Evolutionary conservation across 2,113 vertebrate genomes (phyloP), one percentile per base, ranked within the genome.

Genomic region (Nibea albiflora): DNA sequence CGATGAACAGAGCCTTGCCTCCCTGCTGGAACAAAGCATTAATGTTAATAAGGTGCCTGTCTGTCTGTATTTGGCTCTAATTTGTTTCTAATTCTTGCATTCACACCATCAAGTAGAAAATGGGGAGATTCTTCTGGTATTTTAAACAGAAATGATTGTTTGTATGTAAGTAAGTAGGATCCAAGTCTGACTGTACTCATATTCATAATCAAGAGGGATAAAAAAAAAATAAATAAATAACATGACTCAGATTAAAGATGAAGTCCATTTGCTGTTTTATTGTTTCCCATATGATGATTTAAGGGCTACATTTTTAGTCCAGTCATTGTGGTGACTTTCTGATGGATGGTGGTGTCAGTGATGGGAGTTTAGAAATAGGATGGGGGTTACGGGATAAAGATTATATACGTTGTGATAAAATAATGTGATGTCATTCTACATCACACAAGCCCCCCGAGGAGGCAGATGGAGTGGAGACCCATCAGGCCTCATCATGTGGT

Each of bases 401-500:
- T 49, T 10, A 79, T 15, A 68, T 46, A 26, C 24, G 31, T 4
- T 19, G 20, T 24, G 20, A 50, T 49, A 22, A 19, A 46, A 65
- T 28, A 53, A 44, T 22, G 9, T 15, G 2, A 49, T 63, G 54
- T 20, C 14, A 11, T 52, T 20, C 19, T 47, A 11, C 11, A 53
- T 65, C 7, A 35, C 12, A 47, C 10, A 68, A 70, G 35, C 19
- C 47, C n/a, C n/a, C 10, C 3, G 44, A 68, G 15, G 75, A 66
- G 50, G 19, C 56, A 26, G 28, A 68, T 17, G n/a, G 64, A 72
- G 65, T 50, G 22, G 58, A 76, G 61, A 71, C 31, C 42, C 56
- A 49, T 76, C 57, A 62, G 39, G 5, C 11, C n/a, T 15, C 6
- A 83, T 77, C 47, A 74, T 73, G 39, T 20, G 58, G 22, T 63